These are phyloP conservation scores for Nipponia nippon DNA, from an alignment of 2,113 vertebrate genomes.

Conservation along the genomic window DNA sequence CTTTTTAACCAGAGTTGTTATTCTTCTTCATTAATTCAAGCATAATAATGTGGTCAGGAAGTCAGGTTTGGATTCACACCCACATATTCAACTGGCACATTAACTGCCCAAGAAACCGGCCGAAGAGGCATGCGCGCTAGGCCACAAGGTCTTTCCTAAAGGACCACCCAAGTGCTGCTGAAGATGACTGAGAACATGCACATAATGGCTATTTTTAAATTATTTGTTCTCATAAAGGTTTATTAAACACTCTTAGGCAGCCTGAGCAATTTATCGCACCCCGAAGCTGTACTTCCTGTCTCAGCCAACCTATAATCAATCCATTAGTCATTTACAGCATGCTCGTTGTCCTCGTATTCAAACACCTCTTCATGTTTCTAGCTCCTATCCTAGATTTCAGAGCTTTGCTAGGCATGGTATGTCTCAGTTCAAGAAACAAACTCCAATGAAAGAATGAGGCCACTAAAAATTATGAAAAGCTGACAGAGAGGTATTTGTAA, in stretches of 20 bases:
- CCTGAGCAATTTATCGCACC: not conserved
- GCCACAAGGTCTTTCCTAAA: slow-evolving; percentile 47
- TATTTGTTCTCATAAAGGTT: not conserved
- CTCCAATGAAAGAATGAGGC: not conserved
- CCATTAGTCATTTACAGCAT: not conserved
- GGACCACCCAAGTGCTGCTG: slow-evolving; percentile 52
- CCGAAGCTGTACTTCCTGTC: not conserved
- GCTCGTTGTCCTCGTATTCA: not conserved
- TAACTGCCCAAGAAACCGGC: slow-evolving; percentile 29
- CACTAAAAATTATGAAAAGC: not conserved
- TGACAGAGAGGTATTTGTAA: not conserved
- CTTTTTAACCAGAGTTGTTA: slow-evolving; percentile 48
- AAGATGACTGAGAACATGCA: not conserved
- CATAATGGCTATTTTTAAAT: not conserved
- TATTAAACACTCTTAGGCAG: not conserved
- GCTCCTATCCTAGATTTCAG: not conserved
- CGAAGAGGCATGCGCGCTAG: slow-evolving; percentile 21
- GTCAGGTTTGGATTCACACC: slow-evolving; percentile 65
- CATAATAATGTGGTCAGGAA: slow-evolving; percentile 74
- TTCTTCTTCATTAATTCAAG: slow-evolving; percentile 64
- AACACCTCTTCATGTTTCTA: not conserved
- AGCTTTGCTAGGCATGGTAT: not conserved
- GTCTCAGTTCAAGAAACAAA: not conserved
- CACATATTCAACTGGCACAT: slow-evolving; percentile 41
- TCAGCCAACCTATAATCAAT: not conserved